Conservation (phyloP, 2,888 invertebrate species). For the Amblyjoppa fuscipennis region DNA sequence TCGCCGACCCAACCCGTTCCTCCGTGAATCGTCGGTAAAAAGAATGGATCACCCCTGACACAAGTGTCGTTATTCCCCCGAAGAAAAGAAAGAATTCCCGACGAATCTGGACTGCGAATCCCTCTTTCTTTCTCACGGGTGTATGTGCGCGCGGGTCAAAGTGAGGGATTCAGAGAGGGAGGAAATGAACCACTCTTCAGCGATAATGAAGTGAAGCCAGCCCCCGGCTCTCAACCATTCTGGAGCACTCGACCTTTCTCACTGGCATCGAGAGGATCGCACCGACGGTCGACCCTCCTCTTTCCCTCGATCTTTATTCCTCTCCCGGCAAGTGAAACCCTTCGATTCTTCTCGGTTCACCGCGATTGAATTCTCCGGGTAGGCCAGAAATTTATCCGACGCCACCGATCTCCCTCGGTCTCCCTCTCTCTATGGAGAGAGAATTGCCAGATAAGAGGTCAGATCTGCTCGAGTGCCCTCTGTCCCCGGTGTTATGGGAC, state of each 20-base stretch:
- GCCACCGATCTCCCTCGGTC: constrained; percentile 19
- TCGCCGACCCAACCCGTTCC: background rate
- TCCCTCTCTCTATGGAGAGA: background rate
- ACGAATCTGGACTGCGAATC: constrained; percentile 35
- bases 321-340: constrained; percentile 33
- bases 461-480: background rate
- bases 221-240: background rate
- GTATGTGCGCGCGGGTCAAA: constrained; percentile 20
- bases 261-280: constrained; percentile 36
- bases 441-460: background rate
- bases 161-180: constrained; percentile 38
- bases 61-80: constrained; percentile 2
- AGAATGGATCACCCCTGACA: background rate
- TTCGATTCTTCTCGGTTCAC: constrained; percentile 58
- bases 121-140: background rate
- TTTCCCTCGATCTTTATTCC: constrained; percentile 46
- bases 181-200: constrained; percentile 63
- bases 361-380: constrained; percentile 56
- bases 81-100: constrained; percentile 47
- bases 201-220: constrained; percentile 64
- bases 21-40: constrained; percentile 1
- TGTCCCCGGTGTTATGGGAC: background rate
- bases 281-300: constrained; percentile 22
- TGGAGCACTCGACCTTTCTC: constrained; percentile 21
- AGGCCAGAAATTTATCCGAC: constrained; percentile 50